phyloP scores from a whole-genome alignment of 2,113 vertebrate genomes.

The Mustelus asterias region DNA sequence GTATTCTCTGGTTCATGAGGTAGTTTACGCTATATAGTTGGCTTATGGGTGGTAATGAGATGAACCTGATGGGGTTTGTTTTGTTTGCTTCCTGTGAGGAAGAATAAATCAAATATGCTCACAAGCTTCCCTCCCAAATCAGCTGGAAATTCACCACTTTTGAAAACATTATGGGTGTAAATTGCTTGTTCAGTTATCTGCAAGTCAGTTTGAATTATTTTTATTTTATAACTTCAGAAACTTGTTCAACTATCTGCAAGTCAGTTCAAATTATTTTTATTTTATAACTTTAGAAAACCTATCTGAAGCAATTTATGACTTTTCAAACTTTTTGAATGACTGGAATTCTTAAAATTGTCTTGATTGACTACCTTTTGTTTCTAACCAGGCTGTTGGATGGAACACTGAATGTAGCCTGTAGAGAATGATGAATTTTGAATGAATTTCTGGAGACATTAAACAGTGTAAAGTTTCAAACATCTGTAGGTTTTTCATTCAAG shows the following conservation, averaged over 20 bases:
- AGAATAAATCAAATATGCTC: neutral
- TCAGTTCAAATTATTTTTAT: neutral
- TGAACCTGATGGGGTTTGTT: neutral
- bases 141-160: neutral
- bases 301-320: neutral
- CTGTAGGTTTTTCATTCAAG: neutral
- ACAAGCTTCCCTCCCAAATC: neutral
- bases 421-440: neutral
- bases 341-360: neutral
- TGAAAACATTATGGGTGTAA: neutral
- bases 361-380: neutral
- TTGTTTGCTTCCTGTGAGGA: neutral
- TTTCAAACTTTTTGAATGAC: neutral
- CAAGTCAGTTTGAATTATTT: neutral
- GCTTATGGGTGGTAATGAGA: neutral
- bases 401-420: neutral
- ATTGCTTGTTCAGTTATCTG: neutral
- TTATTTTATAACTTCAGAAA: no score
- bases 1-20: neutral
- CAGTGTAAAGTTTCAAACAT: neutral
- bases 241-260: no score
- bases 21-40: neutral
- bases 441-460: neutral
- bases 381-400: neutral
- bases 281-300: neutral